Evolutionary conservation across 2,113 vertebrate genomes (phyloP).

Genomic region (Phoxinus phoxinus): DNA sequence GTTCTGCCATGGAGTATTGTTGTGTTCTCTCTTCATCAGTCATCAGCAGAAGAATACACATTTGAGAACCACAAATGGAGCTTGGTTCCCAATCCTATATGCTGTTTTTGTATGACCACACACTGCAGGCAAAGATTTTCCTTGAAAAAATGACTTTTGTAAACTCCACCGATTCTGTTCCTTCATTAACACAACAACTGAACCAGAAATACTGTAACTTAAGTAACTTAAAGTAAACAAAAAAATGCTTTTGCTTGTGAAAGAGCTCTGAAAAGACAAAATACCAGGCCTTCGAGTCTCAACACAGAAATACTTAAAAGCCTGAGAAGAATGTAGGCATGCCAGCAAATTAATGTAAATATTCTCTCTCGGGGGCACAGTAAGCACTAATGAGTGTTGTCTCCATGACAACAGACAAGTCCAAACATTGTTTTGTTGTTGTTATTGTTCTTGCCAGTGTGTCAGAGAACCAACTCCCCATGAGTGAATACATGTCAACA

Average conservation of each 20-base stretch:
- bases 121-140: background rate
- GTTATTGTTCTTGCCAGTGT: constrained; percentile 80
- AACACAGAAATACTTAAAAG: constrained; percentile 7
- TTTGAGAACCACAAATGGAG: background rate
- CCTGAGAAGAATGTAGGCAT: constrained; percentile 5
- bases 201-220: background rate
- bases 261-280: background rate
- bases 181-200: background rate
- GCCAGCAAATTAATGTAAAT: constrained; percentile 47
- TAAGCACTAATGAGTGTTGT: constrained; percentile 57
- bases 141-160: background rate
- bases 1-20: background rate
- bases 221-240: background rate
- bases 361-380: constrained; percentile 42
- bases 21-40: background rate
- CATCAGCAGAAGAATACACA: background rate
- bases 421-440: constrained; percentile 82
- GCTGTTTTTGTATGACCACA: background rate
- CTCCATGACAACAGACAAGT: constrained; percentile 79
- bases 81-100: background rate
- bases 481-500: constrained; percentile 76
- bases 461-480: constrained; percentile 59
- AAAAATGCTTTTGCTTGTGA: constrained; percentile 9
- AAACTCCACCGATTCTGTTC: background rate
- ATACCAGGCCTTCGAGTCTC: constrained; percentile 1